phyloP scores from a whole-genome alignment of 2,888 invertebrate species.

The Lumbricus terrestris region DNA sequence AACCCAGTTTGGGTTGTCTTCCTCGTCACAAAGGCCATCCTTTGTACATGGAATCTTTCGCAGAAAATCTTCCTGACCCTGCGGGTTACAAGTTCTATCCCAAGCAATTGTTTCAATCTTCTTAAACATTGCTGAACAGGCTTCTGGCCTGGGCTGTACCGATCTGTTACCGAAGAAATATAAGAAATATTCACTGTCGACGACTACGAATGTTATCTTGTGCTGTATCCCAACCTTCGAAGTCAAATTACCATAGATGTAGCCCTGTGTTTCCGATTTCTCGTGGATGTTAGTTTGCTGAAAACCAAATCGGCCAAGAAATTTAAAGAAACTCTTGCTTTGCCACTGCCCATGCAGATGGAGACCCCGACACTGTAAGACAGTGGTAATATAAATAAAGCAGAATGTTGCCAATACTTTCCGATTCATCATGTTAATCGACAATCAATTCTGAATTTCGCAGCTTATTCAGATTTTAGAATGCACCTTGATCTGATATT shows the following conservation, averaged over 20 bases:
- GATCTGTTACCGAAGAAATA: slow-evolving; percentile 83
- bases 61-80: slow-evolving; percentile 74
- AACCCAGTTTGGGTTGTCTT: slow-evolving; percentile 76
- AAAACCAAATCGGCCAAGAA: slow-evolving; percentile 91
- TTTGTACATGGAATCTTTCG: slow-evolving; percentile 81
- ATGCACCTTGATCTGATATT: neutral
- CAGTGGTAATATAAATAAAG: neutral
- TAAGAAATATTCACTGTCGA: slow-evolving; percentile 83
- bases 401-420: neutral
- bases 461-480: neutral
- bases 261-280: slow-evolving; percentile 83
- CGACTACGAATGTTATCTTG: slow-evolving; percentile 80
- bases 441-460: neutral
- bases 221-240: slow-evolving; percentile 60
- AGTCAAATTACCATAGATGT: slow-evolving; percentile 92
- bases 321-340: slow-evolving; percentile 68
- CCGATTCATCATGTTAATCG: neutral
- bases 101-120: slow-evolving; percentile 79
- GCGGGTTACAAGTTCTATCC: slow-evolving; percentile 77
- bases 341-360: slow-evolving; percentile 56
- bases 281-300: slow-evolving; percentile 89
- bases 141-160: slow-evolving; percentile 58
- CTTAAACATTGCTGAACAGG: slow-evolving; percentile 83
- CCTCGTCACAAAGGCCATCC: slow-evolving; percentile 78
- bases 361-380: slow-evolving; percentile 17